Conservation (phyloP, 2,888 invertebrate species). For the Diplazon laetatorius region DNA sequence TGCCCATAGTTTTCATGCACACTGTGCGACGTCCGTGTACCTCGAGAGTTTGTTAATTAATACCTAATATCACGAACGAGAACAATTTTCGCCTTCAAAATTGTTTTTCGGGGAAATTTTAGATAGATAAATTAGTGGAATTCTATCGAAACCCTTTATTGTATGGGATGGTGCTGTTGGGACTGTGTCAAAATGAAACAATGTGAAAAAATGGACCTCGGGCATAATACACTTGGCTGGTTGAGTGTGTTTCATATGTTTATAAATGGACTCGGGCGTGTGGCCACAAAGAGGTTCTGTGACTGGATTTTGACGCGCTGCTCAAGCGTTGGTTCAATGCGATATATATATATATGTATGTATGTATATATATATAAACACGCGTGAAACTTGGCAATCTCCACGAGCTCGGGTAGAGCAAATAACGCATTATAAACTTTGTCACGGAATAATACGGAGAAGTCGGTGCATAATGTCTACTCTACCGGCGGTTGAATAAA, state of each 20-base stretch:
- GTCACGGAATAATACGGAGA: conserved; percentile 21
- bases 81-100: background rate
- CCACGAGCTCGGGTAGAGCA: conserved; percentile 4
- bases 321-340: conserved; percentile 9
- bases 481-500: background rate
- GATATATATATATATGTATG: too few species aligned
- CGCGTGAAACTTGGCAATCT: conserved; percentile 37
- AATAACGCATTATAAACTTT: conserved; percentile 34
- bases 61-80: background rate
- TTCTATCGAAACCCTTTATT: background rate
- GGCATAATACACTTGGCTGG: background rate
- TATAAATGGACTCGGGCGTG: background rate
- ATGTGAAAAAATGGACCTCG: conserved; percentile 5
- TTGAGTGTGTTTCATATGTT: conserved; percentile 2
- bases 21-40: background rate
- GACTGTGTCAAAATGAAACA: background rate
- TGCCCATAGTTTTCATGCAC: background rate
- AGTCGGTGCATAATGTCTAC: conserved; percentile 2
- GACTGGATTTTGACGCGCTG: conserved; percentile 15
- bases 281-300: background rate
- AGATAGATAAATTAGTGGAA: background rate
- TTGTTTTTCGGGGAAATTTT: background rate
- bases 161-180: background rate
- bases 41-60: background rate
- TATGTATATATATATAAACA: too few species aligned